phyloP scores from a whole-genome alignment of 2,888 invertebrate species.

The Iselma pallidipennis region DNA sequence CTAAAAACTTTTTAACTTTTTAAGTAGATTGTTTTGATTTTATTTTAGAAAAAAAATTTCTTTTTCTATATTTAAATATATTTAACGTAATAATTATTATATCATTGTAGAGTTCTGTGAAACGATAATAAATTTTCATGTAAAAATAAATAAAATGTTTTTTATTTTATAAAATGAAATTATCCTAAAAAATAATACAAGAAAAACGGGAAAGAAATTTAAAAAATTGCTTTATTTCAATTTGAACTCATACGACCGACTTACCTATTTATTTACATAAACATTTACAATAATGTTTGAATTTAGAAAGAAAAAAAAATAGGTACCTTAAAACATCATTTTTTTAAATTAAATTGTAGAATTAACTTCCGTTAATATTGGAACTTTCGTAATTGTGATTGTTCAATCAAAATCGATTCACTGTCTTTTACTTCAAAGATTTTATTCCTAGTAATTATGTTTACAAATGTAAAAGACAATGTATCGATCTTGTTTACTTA shows the following conservation, averaged over 20 bases:
- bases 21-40: constrained; percentile 9
- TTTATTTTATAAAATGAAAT: background rate
- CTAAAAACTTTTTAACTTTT: constrained; percentile 2
- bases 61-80: constrained; percentile 6
- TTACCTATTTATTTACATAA: constrained; percentile 4
- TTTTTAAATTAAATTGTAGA: background rate
- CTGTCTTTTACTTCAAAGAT: background rate
- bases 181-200: background rate
- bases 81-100: background rate
- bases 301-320: background rate
- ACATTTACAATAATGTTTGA: background rate
- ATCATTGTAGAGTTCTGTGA: constrained; percentile 1
- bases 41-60: background rate
- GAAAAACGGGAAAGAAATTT: background rate
- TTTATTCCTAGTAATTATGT: background rate
- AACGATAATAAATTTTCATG: background rate
- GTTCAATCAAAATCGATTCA: background rate
- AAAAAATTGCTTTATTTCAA: background rate
- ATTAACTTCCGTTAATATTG: background rate
- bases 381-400: too few species aligned
- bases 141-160: background rate
- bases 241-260: background rate
- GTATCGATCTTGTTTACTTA: background rate
- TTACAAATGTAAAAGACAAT: background rate
- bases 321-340: background rate